Evolutionary conservation across 2,113 vertebrate genomes (phyloP).

Genomic region (Neogale vison): DNA sequence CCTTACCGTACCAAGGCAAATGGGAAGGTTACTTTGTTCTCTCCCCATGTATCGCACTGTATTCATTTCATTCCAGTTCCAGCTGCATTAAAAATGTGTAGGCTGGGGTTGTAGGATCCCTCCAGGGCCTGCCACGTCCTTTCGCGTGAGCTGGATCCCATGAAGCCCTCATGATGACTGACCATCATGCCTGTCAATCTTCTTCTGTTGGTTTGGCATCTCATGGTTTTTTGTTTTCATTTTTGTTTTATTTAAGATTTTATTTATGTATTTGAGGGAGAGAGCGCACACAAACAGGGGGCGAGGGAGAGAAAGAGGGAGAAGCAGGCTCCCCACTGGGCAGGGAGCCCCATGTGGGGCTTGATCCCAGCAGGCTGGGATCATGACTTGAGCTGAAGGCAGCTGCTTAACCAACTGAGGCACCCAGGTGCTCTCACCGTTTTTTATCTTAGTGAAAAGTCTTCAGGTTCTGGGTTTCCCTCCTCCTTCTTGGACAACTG

Average conservation of each 20-base stretch:
- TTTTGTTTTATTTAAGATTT: not conserved
- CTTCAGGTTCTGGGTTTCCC: not conserved
- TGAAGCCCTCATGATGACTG: not conserved
- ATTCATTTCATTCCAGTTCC: not conserved
- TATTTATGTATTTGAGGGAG: not conserved
- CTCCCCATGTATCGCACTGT: not conserved
- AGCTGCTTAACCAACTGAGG: not conserved
- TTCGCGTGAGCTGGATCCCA: not conserved
- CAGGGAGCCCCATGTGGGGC: too few relatives aligned
- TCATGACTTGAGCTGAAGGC: not conserved
- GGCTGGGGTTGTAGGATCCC: not conserved
- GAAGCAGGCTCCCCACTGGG: too few relatives aligned
- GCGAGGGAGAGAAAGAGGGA: too few relatives aligned
- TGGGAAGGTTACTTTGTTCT: not conserved
- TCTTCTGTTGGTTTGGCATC: not conserved
- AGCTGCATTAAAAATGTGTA: not conserved
- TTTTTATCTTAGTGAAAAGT: not conserved
- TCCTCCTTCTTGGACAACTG: not conserved
- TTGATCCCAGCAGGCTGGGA: not conserved
- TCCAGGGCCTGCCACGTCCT: not conserved
- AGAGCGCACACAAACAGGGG: too few relatives aligned
- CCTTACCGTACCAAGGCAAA: not conserved
- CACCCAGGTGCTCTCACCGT: not conserved
- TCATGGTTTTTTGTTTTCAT: not conserved
- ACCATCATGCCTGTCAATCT: rapidly evolving